phyloP scores from a whole-genome alignment of 1,140 invertebrate genomes.

The Meloidogyne chitwoodi region DNA sequence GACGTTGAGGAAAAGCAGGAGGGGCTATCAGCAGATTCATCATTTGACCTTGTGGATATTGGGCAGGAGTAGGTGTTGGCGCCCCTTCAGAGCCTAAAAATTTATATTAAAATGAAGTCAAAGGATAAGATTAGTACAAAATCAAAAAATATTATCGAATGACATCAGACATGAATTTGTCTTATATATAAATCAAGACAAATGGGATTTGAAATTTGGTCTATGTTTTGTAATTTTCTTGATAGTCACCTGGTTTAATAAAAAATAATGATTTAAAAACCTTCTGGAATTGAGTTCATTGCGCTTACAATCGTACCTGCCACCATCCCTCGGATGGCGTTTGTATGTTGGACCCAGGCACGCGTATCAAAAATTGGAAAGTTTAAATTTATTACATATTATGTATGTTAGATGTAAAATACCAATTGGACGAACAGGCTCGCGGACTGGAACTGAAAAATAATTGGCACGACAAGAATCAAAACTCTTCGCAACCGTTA shows the following conservation, averaged over 20 bases:
- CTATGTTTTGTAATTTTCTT: too few relatives aligned
- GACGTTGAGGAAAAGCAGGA: neutral
- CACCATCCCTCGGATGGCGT: conserved; percentile 55
- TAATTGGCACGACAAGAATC: conserved; percentile 43
- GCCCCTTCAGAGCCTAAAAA: conserved; percentile 50
- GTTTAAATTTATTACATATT: neutral
- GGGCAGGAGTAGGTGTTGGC: conserved; percentile 58
- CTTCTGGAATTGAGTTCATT: conserved; percentile 47
- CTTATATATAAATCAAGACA: too few relatives aligned
- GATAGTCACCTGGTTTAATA: too few relatives aligned
- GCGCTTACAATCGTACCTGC: conserved; percentile 26
- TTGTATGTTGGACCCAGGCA: conserved; percentile 60
- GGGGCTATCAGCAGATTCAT: neutral
- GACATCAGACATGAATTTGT: too few relatives aligned
- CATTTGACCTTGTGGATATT: conserved; percentile 34
- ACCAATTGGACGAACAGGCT: conserved; percentile 57
- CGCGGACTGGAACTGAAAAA: conserved; percentile 51
- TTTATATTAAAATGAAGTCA: too few relatives aligned
- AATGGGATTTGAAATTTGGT: too few relatives aligned
- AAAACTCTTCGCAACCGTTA: conserved; percentile 59
- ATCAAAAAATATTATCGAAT: too few relatives aligned
- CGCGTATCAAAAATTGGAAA: conserved; percentile 42
- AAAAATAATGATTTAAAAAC: neutral
- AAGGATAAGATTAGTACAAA: too few relatives aligned
- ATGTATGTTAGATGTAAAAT: neutral